Percentiles rank a stretch among this genome's conserved stretches.
Evolutionary conservation across 2,797 vertebrate genomes (phyloP).

Genomic region (Gymnothorax reevesii): DNA sequence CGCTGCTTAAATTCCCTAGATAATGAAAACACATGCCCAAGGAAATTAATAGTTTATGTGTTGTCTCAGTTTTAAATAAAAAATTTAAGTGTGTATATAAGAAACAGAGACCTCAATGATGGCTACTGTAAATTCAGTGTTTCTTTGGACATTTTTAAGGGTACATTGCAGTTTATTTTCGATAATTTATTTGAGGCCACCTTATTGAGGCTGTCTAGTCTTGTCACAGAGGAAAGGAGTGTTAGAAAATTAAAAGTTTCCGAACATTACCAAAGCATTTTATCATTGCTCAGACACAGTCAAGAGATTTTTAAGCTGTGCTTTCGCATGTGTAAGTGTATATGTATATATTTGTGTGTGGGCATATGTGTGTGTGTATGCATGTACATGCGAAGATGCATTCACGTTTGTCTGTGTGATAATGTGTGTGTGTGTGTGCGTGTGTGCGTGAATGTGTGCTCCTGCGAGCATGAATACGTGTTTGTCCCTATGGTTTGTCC

Average conservation of each 20-base stretch:
- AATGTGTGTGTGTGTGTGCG: conserved; percentile 24
- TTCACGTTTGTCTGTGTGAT: conserved; percentile 38
- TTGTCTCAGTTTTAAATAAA: conserved; percentile 33
- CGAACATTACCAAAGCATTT: background rate
- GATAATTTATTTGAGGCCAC: conserved; percentile 33
- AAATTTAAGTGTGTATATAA: background rate
- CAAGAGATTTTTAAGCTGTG: background rate
- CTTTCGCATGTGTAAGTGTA: background rate
- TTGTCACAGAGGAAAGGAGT: background rate
- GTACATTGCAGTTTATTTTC: conserved; percentile 34
- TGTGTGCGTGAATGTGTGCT: conserved; percentile 24
- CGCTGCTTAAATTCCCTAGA: conserved; percentile 58
- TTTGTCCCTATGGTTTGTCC: conserved; percentile 4
- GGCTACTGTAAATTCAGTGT: conserved; percentile 16
- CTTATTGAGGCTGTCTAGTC: background rate
- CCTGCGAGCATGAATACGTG: background rate
- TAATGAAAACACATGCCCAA: conserved; percentile 48
- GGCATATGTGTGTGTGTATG: conserved; percentile 7
- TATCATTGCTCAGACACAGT: background rate
- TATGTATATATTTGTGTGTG: background rate
- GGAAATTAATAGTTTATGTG: conserved; percentile 29
- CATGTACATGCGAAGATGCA: conserved; percentile 36
- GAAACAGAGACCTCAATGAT: conserved; percentile 23
- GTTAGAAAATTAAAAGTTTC: background rate
- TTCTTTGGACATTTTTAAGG: conserved; percentile 10